Evolutionary conservation across 2,113 vertebrate species (phyloP).

Genomic region (Bubo scandiacus): DNA sequence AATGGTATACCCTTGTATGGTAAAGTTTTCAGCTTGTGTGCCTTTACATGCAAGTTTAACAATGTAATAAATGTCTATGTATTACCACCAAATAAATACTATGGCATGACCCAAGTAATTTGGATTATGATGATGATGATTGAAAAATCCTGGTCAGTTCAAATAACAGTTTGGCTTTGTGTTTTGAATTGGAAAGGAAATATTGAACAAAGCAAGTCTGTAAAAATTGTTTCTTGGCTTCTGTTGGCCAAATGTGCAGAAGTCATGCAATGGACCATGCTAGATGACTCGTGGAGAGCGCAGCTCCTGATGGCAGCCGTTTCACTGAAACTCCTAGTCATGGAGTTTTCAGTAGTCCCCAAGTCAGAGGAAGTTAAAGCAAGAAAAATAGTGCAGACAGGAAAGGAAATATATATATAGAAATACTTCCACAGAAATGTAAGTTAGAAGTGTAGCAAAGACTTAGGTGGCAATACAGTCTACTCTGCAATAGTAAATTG

Average conservation of each 20-base stretch:
- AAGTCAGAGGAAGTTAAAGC: neutral
- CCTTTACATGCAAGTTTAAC: neutral
- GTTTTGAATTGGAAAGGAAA: neutral
- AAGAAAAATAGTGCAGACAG: neutral
- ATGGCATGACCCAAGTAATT: neutral
- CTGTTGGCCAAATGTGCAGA: neutral
- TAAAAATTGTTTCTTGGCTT: neutral
- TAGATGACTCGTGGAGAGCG: neutral
- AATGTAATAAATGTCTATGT: neutral
- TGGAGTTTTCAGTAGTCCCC: neutral
- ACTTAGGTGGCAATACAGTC: neutral
- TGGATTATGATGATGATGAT: neutral
- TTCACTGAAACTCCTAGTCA: neutral
- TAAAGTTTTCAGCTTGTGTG: neutral
- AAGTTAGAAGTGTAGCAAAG: neutral
- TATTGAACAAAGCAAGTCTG: neutral
- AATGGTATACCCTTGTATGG: neutral
- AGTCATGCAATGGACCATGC: neutral
- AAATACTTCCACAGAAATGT: neutral
- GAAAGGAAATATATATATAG: neutral
- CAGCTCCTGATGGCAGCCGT: neutral
- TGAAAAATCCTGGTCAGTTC: neutral
- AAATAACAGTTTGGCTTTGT: neutral
- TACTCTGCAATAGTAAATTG: neutral
- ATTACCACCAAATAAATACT: neutral